These are phyloP conservation scores for Eulemur albifrons DNA, from an alignment of 2,797 vertebrate genomes.

Conservation along the genomic window DNA sequence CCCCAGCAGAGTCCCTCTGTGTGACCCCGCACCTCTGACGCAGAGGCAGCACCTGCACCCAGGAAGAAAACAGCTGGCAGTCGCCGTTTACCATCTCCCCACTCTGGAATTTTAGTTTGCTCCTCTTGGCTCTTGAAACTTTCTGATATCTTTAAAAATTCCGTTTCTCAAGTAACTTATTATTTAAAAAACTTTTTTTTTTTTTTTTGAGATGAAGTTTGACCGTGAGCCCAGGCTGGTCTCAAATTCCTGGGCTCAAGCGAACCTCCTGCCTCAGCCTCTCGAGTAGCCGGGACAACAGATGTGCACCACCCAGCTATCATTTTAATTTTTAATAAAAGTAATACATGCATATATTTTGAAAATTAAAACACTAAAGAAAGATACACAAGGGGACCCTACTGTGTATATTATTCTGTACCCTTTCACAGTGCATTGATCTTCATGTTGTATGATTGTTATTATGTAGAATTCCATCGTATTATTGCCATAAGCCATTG, in stretches of 20 bases:
- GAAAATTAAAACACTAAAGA: not conserved
- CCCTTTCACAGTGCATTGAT: not conserved
- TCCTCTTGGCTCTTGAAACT: not conserved
- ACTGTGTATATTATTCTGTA: not conserved
- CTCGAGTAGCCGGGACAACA: not conserved
- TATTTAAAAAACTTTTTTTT: not conserved
- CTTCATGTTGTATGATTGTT: not conserved
- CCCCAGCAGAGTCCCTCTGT: not conserved
- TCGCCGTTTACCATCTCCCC: not conserved
- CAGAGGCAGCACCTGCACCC: not conserved
- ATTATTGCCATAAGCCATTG: not conserved
- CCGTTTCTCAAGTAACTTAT: not conserved
- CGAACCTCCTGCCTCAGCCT: not conserved
- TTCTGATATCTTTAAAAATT: not conserved
- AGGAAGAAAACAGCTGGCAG: not conserved
- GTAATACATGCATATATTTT: not conserved
- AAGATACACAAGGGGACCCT: not conserved
- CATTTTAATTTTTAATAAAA: conserved; percentile 2
- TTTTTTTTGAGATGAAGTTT: not conserved
- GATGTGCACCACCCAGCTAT: not conserved
- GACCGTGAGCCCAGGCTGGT: too few relatives aligned
- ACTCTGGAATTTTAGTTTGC: not conserved
- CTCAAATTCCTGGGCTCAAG: too few relatives aligned
- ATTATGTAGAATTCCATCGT: not conserved
- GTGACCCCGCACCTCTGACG: not conserved